phyloP scores from a whole-genome alignment of 1,140 invertebrate genomes.

The Drosophila orosa region DNA sequence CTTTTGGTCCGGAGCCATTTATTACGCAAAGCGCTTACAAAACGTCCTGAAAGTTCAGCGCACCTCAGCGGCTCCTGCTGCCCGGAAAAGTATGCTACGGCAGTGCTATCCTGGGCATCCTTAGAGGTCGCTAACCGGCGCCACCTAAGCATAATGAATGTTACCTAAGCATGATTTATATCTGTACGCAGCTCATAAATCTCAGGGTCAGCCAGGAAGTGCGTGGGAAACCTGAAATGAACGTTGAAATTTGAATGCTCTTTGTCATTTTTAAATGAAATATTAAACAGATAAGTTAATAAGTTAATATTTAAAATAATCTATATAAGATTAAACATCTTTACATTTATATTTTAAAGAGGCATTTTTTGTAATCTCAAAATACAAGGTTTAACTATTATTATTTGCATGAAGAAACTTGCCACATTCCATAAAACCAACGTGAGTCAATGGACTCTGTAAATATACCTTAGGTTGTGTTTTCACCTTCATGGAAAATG shows the following conservation, averaged over 20 bases:
- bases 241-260: slow-evolving; percentile 5
- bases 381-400: neutral
- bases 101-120: slow-evolving; percentile 22
- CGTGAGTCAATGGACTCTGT: slow-evolving; percentile 1
- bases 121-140: slow-evolving; percentile 23
- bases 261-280: neutral
- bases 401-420: neutral
- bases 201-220: slow-evolving; percentile 36
- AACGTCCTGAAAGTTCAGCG: slow-evolving; percentile 49
- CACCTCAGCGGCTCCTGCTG: slow-evolving; percentile 28
- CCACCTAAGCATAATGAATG: slow-evolving; percentile 73
- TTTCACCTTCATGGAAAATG: neutral
- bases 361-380: too few relatives aligned
- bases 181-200: slow-evolving; percentile 64
- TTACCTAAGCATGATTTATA: slow-evolving; percentile 78
- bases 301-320: too few relatives aligned
- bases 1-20: slow-evolving; percentile 55
- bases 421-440: neutral
- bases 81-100: slow-evolving; percentile 40
- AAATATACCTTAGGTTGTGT: slow-evolving; percentile 4
- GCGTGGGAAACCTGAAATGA: neutral
- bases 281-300: neutral
- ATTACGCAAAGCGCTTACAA: slow-evolving; percentile 54
- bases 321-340: too few relatives aligned
- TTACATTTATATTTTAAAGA: too few relatives aligned